Conservation (phyloP, 2,888 invertebrate genomes). For the Nowickia ferox region DNA sequence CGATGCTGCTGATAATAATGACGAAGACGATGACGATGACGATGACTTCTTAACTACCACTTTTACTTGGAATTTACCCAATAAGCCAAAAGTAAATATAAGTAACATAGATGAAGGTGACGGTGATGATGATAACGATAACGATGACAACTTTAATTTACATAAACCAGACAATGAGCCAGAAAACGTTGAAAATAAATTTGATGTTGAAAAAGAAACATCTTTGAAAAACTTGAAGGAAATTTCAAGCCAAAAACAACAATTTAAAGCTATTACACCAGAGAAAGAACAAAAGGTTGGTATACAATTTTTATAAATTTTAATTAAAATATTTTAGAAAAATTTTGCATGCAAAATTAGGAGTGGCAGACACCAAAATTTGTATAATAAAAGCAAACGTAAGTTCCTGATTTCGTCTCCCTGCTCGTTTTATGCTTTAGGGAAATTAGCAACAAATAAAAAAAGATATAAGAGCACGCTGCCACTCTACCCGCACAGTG, state of each 20-base stretch:
- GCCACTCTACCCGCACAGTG: too few species aligned
- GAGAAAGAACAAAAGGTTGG: conserved; percentile 70
- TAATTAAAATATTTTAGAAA: neutral
- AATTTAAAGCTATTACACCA: conserved; percentile 43
- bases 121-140: neutral
- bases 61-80: conserved; percentile 81
- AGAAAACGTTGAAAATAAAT: conserved; percentile 51
- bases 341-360: neutral
- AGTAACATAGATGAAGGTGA: conserved; percentile 67
- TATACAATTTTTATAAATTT: conserved; percentile 2
- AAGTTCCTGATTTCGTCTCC: too few species aligned
- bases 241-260: neutral
- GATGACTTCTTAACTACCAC: conserved; percentile 80
- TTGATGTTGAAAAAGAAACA: conserved; percentile 5
- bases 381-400: too few species aligned
- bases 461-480: too few species aligned
- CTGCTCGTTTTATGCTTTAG: too few species aligned
- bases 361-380: neutral
- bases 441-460: too few species aligned
- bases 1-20: conserved; percentile 42
- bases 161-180: conserved; percentile 12
- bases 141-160: conserved; percentile 7
- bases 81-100: conserved; percentile 78
- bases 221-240: conserved; percentile 11
- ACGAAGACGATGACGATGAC: conserved; percentile 72